phyloP scores from a whole-genome alignment of 2,888 invertebrate species.

The Spatulosminthurus flaviceps region DNA sequence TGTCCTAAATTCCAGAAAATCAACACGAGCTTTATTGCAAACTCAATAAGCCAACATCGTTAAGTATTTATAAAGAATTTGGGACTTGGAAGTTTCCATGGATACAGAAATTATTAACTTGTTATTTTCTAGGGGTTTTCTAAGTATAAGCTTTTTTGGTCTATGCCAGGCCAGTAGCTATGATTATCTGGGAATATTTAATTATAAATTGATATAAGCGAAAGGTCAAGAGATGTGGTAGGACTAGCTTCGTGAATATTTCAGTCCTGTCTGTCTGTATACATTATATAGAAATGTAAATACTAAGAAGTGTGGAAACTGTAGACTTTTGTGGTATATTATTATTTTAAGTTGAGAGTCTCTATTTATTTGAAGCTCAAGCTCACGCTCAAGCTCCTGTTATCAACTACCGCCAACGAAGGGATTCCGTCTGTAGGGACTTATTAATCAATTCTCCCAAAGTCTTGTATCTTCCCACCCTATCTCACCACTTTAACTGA shows the following conservation, averaged over 20 bases:
- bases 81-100: too few relatives aligned
- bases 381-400: constrained; percentile 23
- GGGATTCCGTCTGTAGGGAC: constrained; percentile 50
- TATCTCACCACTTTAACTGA: constrained; percentile 39
- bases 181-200: not conserved
- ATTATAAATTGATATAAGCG: not conserved
- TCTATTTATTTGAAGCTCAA: too few relatives aligned
- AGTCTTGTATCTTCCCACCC: constrained; percentile 17
- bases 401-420: constrained; percentile 49
- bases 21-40: too few relatives aligned
- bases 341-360: not conserved
- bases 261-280: too few relatives aligned
- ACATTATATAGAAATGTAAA: too few relatives aligned
- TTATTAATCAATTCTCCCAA: constrained; percentile 59
- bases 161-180: too few relatives aligned
- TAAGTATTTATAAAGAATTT: not conserved
- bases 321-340: not conserved
- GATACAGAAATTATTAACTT: too few relatives aligned
- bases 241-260: too few relatives aligned
- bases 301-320: not conserved
- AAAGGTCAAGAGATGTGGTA: not conserved
- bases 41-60: not conserved
- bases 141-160: too few relatives aligned
- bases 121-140: too few relatives aligned
- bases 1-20: too few relatives aligned